Percentiles rank a stretch among this genome's conserved stretches.
Evolutionary conservation across 92 coral and sea anemone species (phyloP).

Genomic region (Ricordea florida): DNA sequence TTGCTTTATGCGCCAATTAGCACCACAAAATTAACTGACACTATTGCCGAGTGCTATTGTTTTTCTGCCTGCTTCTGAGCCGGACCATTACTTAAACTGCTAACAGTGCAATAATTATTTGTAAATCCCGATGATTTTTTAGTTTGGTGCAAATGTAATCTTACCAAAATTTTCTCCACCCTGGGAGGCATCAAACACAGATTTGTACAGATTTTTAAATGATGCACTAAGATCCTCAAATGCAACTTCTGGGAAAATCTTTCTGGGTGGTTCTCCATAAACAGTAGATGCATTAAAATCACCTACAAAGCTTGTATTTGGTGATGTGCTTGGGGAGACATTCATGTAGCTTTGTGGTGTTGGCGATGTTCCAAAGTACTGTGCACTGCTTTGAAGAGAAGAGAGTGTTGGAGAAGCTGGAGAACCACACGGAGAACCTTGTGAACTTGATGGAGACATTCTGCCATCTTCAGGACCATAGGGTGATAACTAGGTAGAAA

Average conservation of each 20-base stretch:
- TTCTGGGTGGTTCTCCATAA: conserved; percentile 90
- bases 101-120: not conserved
- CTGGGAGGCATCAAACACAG: conserved; percentile 96
- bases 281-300: conserved; percentile 50
- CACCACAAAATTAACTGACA: too few relatives aligned
- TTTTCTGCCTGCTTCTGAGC: too few relatives aligned
- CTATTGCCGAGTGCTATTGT: too few relatives aligned
- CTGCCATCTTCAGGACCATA: conserved; percentile 83
- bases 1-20: too few relatives aligned
- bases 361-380: conserved; percentile 47
- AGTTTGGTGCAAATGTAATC: not conserved
- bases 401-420: conserved; percentile 84
- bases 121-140: not conserved
- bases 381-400: conserved; percentile 55
- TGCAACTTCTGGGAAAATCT: conserved; percentile 90
- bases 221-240: conserved; percentile 99
- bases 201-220: conserved; percentile 92
- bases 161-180: conserved; percentile 76
- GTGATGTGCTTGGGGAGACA: conserved; percentile 51
- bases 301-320: conserved; percentile 40
- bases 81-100: not conserved
- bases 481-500: conserved; percentile 60
- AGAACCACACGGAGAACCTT: conserved; percentile 66
- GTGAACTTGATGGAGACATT: conserved; percentile 72
- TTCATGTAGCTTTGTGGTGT: conserved; percentile 29